Conservation (phyloP, 2,113 vertebrate species). For the Ascaphus truei region DNA sequence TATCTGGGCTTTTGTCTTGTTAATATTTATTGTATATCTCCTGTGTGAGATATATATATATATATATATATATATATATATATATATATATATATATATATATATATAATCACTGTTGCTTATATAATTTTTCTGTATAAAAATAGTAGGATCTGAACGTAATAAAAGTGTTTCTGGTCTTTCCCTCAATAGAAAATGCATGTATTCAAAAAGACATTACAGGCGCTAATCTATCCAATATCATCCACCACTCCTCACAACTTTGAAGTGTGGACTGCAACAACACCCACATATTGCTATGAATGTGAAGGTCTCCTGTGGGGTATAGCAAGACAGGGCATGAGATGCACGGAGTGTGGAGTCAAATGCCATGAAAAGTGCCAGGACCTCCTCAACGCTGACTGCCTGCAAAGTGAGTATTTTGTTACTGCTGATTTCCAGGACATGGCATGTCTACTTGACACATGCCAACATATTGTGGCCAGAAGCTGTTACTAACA, state of each 20-base stretch:
- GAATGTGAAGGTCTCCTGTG: slow-evolving; percentile 95
- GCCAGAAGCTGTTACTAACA: too few species aligned
- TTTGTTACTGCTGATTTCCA: background rate
- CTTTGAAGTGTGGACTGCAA: slow-evolving; percentile 97
- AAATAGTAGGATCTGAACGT: too few species aligned
- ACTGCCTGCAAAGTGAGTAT: slow-evolving; percentile 94
- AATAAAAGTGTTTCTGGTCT: too few species aligned
- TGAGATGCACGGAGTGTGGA: slow-evolving; percentile 92
- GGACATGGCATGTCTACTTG: too few species aligned
- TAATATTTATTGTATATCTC: too few species aligned
- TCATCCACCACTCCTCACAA: slow-evolving; percentile 95
- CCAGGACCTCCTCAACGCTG: slow-evolving; percentile 94
- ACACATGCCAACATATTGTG: too few species aligned
- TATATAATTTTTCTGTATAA: too few species aligned
- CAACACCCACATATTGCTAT: slow-evolving; percentile 93
- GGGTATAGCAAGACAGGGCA: slow-evolving; percentile 95
- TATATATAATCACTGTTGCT: too few species aligned
- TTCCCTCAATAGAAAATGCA: slow-evolving; percentile 81
- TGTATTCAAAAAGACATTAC: slow-evolving; percentile 93
- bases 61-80: too few species aligned
- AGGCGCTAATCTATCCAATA: slow-evolving; percentile 94
- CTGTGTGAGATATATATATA: too few species aligned
- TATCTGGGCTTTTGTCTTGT: too few species aligned
- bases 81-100: too few species aligned
- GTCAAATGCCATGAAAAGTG: slow-evolving; percentile 98